A percentile compares a stretch with the other conserved stretches of the same genome.
Evolutionary conservation across 2,797 vertebrate genomes (phyloP).

Genomic region (Fistularia tabacaria): DNA sequence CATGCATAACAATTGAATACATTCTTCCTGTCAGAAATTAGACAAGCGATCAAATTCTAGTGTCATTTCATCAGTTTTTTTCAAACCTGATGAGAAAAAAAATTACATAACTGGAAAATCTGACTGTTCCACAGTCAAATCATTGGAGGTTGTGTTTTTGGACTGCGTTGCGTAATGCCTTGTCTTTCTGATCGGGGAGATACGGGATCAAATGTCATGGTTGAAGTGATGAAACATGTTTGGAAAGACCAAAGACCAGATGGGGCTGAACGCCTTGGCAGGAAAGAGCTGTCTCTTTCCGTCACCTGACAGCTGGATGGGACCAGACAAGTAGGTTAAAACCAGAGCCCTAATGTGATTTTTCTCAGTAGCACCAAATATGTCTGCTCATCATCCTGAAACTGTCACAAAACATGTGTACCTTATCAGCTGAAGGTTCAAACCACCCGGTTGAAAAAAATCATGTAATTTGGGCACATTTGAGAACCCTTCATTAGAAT

Average conservation of each 20-base stretch:
- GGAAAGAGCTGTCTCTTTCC: slow-evolving; percentile 19
- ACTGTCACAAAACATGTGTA: no score
- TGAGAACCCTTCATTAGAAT: no score
- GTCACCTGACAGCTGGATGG: neutral
- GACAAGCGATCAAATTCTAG: no score
- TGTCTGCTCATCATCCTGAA: no score
- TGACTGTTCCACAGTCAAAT: no score
- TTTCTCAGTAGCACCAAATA: no score
- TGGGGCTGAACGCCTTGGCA: slow-evolving; percentile 16
- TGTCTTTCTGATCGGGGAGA: slow-evolving; percentile 29
- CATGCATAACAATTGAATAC: neutral
- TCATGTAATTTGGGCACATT: no score
- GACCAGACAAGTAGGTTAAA: neutral
- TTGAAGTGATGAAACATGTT: slow-evolving; percentile 30
- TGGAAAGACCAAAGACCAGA: slow-evolving; percentile 25
- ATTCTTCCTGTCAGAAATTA: neutral
- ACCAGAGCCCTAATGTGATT: neutral
- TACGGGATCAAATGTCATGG: slow-evolving; percentile 24
- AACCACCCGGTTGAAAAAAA: no score
- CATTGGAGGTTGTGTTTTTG: slow-evolving; percentile 22
- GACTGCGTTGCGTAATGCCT: slow-evolving; percentile 21
- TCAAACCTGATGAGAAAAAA: no score
- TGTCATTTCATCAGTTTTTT: no score
- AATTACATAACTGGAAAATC: no score
- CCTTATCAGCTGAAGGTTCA: no score